A percentile compares a stretch with the other conserved stretches of the same genome.
These are phyloP conservation scores for Macrophya annulata DNA, from an alignment of 2,888 invertebrate genomes.

Conservation along the genomic window DNA sequence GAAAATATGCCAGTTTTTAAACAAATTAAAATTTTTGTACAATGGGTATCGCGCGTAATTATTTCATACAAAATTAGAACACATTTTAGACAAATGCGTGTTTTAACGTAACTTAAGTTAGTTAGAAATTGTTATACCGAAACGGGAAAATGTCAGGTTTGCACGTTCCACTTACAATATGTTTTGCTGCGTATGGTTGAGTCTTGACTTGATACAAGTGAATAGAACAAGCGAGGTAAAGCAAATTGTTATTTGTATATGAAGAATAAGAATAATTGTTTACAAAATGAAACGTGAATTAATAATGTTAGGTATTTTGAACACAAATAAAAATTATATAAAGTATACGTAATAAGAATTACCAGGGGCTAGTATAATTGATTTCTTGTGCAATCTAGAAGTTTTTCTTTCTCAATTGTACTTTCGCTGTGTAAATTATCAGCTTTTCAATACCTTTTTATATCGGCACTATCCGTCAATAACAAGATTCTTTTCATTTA, in stretches of 20 bases:
- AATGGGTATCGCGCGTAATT: background rate
- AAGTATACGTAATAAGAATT: slow-evolving; percentile 24
- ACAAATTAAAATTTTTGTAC: slow-evolving; percentile 36
- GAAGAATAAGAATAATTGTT: slow-evolving; percentile 62
- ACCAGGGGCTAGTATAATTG: slow-evolving; percentile 18
- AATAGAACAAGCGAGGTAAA: slow-evolving; percentile 55
- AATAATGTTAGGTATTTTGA: slow-evolving; percentile 60
- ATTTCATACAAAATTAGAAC: slow-evolving; percentile 31
- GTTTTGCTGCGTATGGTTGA: slow-evolving; percentile 50
- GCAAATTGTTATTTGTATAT: slow-evolving; percentile 60
- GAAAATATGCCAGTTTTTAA: slow-evolving; percentile 21
- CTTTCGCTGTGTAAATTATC: slow-evolving; percentile 11
- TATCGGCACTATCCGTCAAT: background rate
- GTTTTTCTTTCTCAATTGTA: background rate
- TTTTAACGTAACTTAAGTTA: slow-evolving; percentile 48
- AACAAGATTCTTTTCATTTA: slow-evolving; percentile 3
- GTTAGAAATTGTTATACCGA: slow-evolving; percentile 49
- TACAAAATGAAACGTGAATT: slow-evolving; percentile 58
- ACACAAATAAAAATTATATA: slow-evolving; percentile 53
- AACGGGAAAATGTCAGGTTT: slow-evolving; percentile 40
- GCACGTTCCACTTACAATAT: slow-evolving; percentile 51
- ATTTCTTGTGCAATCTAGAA: slow-evolving; percentile 26
- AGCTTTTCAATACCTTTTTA: slow-evolving; percentile 15
- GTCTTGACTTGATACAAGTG: slow-evolving; percentile 48
- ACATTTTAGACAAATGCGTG: slow-evolving; percentile 26